Base-by-base conservation (phyloP, 2,888 invertebrate genomes). In the Nephrocerus scutellatus region DNA sequence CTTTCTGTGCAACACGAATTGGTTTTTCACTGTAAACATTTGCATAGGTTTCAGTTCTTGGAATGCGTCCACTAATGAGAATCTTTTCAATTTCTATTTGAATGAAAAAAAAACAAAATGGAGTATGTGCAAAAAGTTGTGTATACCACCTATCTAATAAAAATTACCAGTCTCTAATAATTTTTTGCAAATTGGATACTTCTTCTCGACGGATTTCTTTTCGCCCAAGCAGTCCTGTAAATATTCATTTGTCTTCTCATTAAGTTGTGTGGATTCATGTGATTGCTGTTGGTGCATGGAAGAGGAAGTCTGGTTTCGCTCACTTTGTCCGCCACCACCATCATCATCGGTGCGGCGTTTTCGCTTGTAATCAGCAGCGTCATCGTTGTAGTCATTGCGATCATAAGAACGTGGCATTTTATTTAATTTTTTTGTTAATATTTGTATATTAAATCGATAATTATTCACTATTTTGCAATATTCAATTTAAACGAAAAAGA, bases 221-320 rank as follows among this genome's bases (percentile, higher is more conserved):
- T 84, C 84, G 41, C 77, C 73, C 26, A 85, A 60, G 39, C 86
- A 71, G 57, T 84, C 83, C 24, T 79, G 73, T 56, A 86, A 76
- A 60, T 85, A 85, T 64, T 84, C 82, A 39, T 76, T 80, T 57
- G 82, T 81, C 70, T 82, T 84, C 57, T 80, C 80, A 52, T 76
- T 74, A 42, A 78, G 60, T 60, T 74, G 75, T 6, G 60, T 60
- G 10, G 61, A 53, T 43, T 66, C 66, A 25, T 56, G 53, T n/a
- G n/a, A n/a, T n/a, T 42, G 44, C 16, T 44, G 44, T n/a, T 45
- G 44, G 47, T 39, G 45, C 30, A 14, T 31, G 31, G 43, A 58
- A 55, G 10, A 8, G 22, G 51, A 48, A 8, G 58, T 32, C 12
- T 53, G 46, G 4, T 28, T 30, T 43, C 53, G 59, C 7, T 40